Evolutionary conservation across 1,140 invertebrate genomes (phyloP).

Genomic region (Lordiphosa stackelbergi): DNA sequence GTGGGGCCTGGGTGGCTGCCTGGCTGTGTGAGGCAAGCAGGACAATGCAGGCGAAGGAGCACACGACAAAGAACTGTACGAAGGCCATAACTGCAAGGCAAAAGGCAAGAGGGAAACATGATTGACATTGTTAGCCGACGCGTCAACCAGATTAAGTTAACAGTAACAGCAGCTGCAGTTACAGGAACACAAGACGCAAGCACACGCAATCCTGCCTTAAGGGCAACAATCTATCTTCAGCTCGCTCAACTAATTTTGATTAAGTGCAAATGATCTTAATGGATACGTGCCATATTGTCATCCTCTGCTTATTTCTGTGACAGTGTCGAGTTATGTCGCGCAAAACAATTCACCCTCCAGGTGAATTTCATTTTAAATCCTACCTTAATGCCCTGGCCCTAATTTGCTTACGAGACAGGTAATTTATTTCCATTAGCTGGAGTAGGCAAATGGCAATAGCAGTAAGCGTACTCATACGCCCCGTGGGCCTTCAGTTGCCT

Average conservation of each 20-base stretch:
- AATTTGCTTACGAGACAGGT: slow-evolving; percentile 50
- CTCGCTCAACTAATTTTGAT: slow-evolving; percentile 40
- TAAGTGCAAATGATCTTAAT: slow-evolving; percentile 47
- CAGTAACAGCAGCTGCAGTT: background rate
- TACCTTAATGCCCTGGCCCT: slow-evolving; percentile 10
- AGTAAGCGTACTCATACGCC: slow-evolving; percentile 35
- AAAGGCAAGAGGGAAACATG: slow-evolving; percentile 4
- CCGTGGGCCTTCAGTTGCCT: slow-evolving; percentile 29
- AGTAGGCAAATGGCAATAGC: slow-evolving; percentile 11
- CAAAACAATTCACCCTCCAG: slow-evolving; percentile 17
- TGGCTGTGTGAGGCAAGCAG: slow-evolving; percentile 44
- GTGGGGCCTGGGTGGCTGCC: slow-evolving; percentile 42
- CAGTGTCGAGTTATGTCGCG: slow-evolving; percentile 23
- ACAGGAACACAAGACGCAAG: slow-evolving; percentile 1
- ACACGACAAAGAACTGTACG: slow-evolving; percentile 50
- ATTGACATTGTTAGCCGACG: slow-evolving; percentile 29
- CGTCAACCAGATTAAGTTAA: slow-evolving; percentile 33
- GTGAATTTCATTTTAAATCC: slow-evolving; percentile 30
- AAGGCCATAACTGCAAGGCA: slow-evolving; percentile 59
- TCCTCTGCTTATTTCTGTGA: slow-evolving; percentile 6
- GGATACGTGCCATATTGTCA: slow-evolving; percentile 37
- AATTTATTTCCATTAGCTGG: slow-evolving; percentile 65
- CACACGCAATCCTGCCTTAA: slow-evolving; percentile 9
- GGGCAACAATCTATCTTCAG: slow-evolving; percentile 8
- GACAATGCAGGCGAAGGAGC: slow-evolving; percentile 43